Evolutionary conservation across 2,113 vertebrate species (phyloP).

Genomic region (Morone chrysops): DNA sequence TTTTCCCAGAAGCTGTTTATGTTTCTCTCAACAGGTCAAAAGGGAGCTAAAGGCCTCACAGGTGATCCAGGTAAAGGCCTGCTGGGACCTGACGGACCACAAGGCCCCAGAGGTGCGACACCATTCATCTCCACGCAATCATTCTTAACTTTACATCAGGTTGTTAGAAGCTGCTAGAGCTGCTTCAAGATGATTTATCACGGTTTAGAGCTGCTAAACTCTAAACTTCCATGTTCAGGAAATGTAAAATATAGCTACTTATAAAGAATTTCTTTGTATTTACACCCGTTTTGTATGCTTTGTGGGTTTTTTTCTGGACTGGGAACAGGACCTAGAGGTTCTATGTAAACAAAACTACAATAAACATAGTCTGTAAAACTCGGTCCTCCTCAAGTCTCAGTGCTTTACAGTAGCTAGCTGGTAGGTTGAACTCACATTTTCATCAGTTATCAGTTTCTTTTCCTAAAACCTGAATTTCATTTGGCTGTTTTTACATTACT

Average conservation of each 20-base stretch:
- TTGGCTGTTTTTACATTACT: background rate
- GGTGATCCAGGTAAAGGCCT: constrained; percentile 73
- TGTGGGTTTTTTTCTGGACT: background rate
- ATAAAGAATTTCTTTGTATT: background rate
- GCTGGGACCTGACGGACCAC: constrained; percentile 76
- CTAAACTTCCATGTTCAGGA: too few relatives aligned
- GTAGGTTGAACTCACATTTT: too few relatives aligned
- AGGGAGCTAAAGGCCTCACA: constrained; percentile 74
- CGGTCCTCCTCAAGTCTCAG: too few relatives aligned
- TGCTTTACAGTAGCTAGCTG: too few relatives aligned
- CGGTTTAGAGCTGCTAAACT: too few relatives aligned
- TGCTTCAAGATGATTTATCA: background rate
- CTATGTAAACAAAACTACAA: too few relatives aligned
- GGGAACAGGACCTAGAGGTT: background rate
- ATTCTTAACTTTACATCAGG: too few relatives aligned
- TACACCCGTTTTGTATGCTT: too few relatives aligned
- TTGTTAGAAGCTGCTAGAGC: background rate
- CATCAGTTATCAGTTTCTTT: background rate
- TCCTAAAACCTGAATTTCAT: background rate
- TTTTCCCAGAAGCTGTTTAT: background rate
- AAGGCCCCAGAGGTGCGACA: constrained; percentile 72
- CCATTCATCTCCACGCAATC: background rate
- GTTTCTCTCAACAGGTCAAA: constrained; percentile 72
- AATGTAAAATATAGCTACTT: background rate
- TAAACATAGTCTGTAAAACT: too few relatives aligned